phyloP scores from a whole-genome alignment of 37 sponge, comb jelly and placozoan species.

The Chondrosia reniformis region DNA sequence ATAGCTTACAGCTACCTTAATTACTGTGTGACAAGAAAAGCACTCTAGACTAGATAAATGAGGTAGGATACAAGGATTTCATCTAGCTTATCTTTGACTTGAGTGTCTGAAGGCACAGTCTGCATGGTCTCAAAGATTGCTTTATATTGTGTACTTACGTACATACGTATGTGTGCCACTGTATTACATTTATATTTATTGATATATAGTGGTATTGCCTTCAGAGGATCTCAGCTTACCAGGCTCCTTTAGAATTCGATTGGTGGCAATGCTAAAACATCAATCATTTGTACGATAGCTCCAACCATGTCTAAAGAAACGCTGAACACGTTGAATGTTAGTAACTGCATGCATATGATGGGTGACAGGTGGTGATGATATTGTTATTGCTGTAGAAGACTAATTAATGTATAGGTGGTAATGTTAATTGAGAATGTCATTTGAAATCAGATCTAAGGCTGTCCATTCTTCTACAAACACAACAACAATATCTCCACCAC shows the following conservation, averaged over 20 bases:
- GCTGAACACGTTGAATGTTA: conserved; percentile 79
- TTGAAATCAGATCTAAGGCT: too few relatives aligned
- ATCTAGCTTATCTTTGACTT: neutral
- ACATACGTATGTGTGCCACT: too few relatives aligned
- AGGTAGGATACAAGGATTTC: too few relatives aligned
- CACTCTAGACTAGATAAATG: too few relatives aligned
- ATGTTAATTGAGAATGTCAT: too few relatives aligned
- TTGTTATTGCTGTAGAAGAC: neutral
- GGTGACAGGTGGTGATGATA: neutral
- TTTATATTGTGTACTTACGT: too few relatives aligned
- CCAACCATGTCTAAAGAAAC: conserved; percentile 81
- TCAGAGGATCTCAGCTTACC: conserved; percentile 92
- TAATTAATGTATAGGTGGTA: too few relatives aligned
- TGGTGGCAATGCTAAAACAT: conserved; percentile 94
- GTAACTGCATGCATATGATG: neutral
- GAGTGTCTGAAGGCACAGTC: too few relatives aligned
- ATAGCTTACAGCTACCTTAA: too few relatives aligned
- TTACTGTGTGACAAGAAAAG: too few relatives aligned
- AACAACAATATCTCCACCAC: too few relatives aligned
- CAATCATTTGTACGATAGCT: conserved; percentile 85
- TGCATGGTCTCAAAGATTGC: neutral
- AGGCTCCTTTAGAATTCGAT: conserved; percentile 86
- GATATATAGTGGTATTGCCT: conserved; percentile 52
- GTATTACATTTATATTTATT: neutral
- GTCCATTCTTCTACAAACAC: too few relatives aligned